Conservation (phyloP, 2,888 invertebrate species). For the Hymenopus coronatus region DNA sequence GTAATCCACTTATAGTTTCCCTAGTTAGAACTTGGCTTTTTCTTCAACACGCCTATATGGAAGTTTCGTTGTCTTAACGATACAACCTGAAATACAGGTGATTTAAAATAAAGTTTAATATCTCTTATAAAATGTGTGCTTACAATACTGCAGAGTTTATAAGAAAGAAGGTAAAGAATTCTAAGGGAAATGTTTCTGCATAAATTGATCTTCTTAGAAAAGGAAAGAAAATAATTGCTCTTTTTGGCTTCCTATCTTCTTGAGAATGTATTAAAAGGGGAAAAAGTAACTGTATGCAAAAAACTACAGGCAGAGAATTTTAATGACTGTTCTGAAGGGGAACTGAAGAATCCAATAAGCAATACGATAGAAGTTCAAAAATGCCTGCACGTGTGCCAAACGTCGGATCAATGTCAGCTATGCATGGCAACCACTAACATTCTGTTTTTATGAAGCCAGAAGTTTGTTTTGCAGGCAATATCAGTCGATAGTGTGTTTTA, state of each 20-base stretch:
- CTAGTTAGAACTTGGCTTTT: too few relatives aligned
- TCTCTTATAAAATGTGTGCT: too few relatives aligned
- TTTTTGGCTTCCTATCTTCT: neutral
- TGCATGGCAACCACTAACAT: neutral
- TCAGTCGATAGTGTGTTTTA: too few relatives aligned
- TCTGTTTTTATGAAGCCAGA: neutral
- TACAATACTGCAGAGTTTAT: too few relatives aligned
- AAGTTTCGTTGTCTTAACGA: too few relatives aligned
- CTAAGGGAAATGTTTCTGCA: neutral
- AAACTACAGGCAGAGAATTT: neutral
- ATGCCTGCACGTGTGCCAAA: neutral
- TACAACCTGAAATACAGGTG: too few relatives aligned
- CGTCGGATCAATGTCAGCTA: neutral
- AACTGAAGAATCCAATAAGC: neutral
- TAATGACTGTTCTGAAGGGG: neutral
- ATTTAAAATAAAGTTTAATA: too few relatives aligned
- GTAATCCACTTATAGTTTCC: too few relatives aligned
- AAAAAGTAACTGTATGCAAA: neutral
- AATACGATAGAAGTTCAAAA: neutral
- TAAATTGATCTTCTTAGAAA: neutral
- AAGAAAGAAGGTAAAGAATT: neutral
- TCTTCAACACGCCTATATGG: too few relatives aligned
- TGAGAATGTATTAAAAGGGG: neutral
- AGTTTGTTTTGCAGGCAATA: too few relatives aligned
- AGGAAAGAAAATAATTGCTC: neutral